Evolutionary conservation across 2,888 invertebrate genomes (phyloP).

Genomic region (Caenorhabditis doughertyi): DNA sequence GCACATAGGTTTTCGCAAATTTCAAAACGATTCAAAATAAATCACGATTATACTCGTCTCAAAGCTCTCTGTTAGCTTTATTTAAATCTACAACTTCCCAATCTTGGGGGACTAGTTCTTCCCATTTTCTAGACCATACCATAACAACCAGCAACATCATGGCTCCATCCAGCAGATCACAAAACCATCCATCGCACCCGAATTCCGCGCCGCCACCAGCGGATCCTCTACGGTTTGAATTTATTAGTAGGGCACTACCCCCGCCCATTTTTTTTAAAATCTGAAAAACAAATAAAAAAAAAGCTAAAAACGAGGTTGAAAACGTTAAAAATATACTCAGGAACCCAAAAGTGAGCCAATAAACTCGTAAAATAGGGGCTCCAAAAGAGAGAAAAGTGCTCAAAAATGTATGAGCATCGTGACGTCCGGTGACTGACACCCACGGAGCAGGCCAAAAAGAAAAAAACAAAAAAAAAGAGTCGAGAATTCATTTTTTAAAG

Average conservation of each 20-base stretch:
- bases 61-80: neutral
- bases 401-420: conserved; percentile 19
- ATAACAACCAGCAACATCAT: conserved; percentile 35
- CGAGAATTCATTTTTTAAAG: conserved; percentile 13
- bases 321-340: neutral
- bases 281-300: too few relatives aligned
- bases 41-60: neutral
- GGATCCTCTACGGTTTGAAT: conserved; percentile 33
- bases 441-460: neutral
- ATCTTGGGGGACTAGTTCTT: neutral
- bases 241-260: conserved; percentile 42
- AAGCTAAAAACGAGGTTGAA: too few relatives aligned
- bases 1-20: neutral
- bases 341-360: neutral
- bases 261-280: conserved; percentile 41
- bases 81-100: too few relatives aligned
- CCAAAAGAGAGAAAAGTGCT: neutral
- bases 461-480: neutral
- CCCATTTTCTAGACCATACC: conserved; percentile 6
- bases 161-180: conserved; percentile 32
- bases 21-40: neutral
- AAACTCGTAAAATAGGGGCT: neutral
- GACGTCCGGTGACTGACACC: conserved; percentile 3
- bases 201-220: conserved; percentile 17
- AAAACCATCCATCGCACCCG: conserved; percentile 51